phyloP scores from a whole-genome alignment of 2,797 vertebrate species.

The Nyctalus aviator region DNA sequence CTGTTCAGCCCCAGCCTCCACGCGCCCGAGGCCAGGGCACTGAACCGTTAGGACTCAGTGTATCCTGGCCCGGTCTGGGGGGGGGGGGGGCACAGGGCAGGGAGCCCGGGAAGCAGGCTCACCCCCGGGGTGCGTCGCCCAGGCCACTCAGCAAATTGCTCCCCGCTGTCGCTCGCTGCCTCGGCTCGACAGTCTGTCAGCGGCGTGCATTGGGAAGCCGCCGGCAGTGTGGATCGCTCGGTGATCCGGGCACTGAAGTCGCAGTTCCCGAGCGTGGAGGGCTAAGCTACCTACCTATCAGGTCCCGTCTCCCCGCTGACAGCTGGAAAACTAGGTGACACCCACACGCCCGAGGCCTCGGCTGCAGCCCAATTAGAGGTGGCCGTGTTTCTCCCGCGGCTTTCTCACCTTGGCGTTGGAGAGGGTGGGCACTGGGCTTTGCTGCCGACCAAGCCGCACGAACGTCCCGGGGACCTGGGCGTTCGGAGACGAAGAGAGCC shows the following conservation, averaged over 20 bases:
- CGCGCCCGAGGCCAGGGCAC: neutral
- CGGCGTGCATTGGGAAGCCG: neutral
- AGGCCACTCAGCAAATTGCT: constrained; percentile 51
- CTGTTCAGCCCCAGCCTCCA: neutral
- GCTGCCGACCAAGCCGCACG: constrained; percentile 33
- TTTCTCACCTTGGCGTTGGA: constrained; percentile 71
- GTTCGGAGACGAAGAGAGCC: constrained; percentile 26
- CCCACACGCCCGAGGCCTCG: constrained; percentile 61
- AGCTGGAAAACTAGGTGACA: constrained; percentile 66
- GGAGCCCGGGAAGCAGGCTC: neutral
- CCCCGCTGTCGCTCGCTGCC: neutral
- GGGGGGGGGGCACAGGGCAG: neutral
- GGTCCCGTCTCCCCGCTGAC: constrained; percentile 72
- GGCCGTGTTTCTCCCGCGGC: constrained; percentile 67
- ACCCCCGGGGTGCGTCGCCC: neutral
- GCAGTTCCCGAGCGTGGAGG: constrained; percentile 63
- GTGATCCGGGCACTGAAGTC: constrained; percentile 55
- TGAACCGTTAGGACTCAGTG: neutral
- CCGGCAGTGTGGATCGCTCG: constrained; percentile 60
- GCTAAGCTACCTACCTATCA: constrained; percentile 76
- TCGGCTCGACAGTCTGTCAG: constrained; percentile 67
- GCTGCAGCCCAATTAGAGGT: constrained; percentile 73
- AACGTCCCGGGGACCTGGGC: constrained; percentile 18
- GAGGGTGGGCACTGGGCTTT: neutral
- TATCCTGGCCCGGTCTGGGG: neutral